Percentiles rank a stretch among this genome's conserved stretches.
phyloP scores from a whole-genome alignment of 1,140 invertebrate species.

The Monochamus saltuarius region DNA sequence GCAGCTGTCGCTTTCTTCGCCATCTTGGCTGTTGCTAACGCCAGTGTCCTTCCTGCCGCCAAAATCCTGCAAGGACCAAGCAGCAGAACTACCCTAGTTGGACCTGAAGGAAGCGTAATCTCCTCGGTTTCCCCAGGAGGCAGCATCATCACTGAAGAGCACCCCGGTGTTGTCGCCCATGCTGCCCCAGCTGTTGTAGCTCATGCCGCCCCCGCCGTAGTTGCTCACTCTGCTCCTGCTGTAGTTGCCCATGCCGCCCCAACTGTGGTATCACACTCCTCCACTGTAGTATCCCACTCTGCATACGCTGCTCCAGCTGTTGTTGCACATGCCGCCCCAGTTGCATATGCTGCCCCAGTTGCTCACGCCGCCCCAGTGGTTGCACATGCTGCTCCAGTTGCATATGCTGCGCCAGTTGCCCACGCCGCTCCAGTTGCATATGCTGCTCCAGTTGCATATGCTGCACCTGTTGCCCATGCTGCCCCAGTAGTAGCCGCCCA shows the following conservation, averaged over 20 bases:
- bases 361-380: conserved; percentile 26
- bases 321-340: background rate
- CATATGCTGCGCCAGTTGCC: background rate
- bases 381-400: too few species aligned
- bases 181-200: conserved; percentile 15
- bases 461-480: too few species aligned
- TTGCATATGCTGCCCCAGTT: conserved; percentile 29
- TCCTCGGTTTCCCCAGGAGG: conserved; percentile 35
- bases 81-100: conserved; percentile 35
- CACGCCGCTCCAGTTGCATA: conserved; percentile 8
- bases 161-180: conserved; percentile 30
- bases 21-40: conserved; percentile 32
- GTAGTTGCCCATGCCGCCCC: background rate
- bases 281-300: background rate
- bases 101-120: conserved; percentile 40
- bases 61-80: conserved; percentile 39
- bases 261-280: background rate
- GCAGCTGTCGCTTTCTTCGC: conserved; percentile 31
- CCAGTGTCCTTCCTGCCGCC: conserved; percentile 28
- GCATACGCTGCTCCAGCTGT: background rate
- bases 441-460: conserved; percentile 1
- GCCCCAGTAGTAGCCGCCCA: background rate
- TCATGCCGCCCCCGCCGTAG: conserved; percentile 26
- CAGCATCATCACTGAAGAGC: conserved; percentile 33
- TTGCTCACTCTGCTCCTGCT: conserved; percentile 25